Conservation (phyloP, 2,888 invertebrate species). For the Lepidocyrtoides sp. region DNA sequence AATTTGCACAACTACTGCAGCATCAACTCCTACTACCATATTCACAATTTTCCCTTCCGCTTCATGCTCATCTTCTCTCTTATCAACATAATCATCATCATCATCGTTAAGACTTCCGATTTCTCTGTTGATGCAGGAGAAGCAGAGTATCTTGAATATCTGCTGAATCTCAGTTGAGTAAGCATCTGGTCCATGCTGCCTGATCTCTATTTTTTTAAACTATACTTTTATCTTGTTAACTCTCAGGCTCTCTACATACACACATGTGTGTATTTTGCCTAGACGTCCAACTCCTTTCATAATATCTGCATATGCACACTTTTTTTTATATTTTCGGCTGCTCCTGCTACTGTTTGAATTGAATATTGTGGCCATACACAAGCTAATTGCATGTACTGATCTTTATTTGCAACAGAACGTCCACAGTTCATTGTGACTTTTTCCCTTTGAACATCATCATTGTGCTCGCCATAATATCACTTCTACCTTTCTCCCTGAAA, state of each 20-base stretch:
- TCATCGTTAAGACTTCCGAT: not conserved
- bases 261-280: not conserved
- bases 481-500: slow-evolving; percentile 68
- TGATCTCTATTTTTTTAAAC: not conserved
- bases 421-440: slow-evolving; percentile 66
- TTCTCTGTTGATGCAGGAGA: not conserved
- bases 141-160: not conserved
- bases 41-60: not conserved
- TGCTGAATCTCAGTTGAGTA: not conserved
- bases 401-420: slow-evolving; percentile 5
- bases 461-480: slow-evolving; percentile 43
- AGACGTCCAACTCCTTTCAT: slow-evolving; percentile 1
- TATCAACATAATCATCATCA: not conserved
- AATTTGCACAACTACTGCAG: not conserved
- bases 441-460: slow-evolving; percentile 49
- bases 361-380: not conserved
- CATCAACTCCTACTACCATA: not conserved
- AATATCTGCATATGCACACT: not conserved
- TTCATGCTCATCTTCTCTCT: not conserved
- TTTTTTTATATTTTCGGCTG: not conserved
- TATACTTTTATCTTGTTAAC: not conserved
- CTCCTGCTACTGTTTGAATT: not conserved
- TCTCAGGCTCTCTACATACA: not conserved
- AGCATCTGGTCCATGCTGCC: not conserved
- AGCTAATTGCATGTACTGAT: not conserved